Conservation (phyloP, 2,888 invertebrate species). For the Hirtodrosophila cameraria region DNA sequence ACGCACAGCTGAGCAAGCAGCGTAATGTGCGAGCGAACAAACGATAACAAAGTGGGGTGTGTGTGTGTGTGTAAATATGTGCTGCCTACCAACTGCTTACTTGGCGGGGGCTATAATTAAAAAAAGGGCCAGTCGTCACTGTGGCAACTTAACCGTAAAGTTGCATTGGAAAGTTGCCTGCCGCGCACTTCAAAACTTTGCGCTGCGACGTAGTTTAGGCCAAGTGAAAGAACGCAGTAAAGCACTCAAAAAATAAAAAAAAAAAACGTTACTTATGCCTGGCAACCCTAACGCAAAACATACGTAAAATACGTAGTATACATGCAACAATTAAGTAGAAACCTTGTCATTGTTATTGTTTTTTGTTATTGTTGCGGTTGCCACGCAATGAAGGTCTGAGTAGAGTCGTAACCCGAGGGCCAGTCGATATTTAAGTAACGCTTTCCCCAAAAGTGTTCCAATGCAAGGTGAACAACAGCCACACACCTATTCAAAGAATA, state of each 20-base stretch:
- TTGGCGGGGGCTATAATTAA: slow-evolving; percentile 10
- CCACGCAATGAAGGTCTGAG: slow-evolving; percentile 28
- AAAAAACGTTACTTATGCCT: slow-evolving; percentile 18
- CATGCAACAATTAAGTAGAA: slow-evolving; percentile 64
- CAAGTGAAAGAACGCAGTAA: slow-evolving; percentile 55
- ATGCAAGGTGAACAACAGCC: slow-evolving; percentile 17
- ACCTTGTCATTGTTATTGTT: slow-evolving; percentile 54
- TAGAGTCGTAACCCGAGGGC: slow-evolving; percentile 8
- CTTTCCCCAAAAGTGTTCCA: slow-evolving; percentile 7
- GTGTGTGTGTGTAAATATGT: slow-evolving; percentile 10
- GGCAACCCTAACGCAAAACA: slow-evolving; percentile 39
- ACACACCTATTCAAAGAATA: neutral
- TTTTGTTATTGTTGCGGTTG: slow-evolving; percentile 18
- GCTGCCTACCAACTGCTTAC: slow-evolving; percentile 41
- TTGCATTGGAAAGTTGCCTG: slow-evolving; percentile 48
- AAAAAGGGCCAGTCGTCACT: slow-evolving; percentile 41
- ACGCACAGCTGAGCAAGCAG: slow-evolving; percentile 68
- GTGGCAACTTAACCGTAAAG: slow-evolving; percentile 52
- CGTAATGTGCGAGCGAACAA: slow-evolving; percentile 23
- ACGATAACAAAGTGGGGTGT: slow-evolving; percentile 37
- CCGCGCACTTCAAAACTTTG: slow-evolving; percentile 25
- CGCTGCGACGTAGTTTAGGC: slow-evolving; percentile 38
- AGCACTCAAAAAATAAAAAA: slow-evolving; percentile 16
- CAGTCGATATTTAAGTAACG: slow-evolving; percentile 18
- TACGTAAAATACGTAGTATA: slow-evolving; percentile 2